phyloP scores from a whole-genome alignment of 2,797 vertebrate genomes.

The Ibycter americanus region DNA sequence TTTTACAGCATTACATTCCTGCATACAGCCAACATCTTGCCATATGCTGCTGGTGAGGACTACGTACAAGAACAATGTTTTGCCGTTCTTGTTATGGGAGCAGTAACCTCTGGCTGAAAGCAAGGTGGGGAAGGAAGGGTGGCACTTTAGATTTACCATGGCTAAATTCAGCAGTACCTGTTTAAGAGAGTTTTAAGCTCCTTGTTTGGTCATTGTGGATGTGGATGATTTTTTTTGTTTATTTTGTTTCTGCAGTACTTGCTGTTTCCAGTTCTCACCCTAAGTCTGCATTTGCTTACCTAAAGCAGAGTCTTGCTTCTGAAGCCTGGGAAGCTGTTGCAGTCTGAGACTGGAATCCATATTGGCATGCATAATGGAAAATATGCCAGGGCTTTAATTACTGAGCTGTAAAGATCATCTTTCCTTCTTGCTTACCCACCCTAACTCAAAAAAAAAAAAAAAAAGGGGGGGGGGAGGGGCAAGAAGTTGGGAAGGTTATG shows the following conservation, averaged over 20 bases:
- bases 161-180: neutral
- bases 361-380: neutral
- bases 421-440: neutral
- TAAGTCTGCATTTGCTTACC: neutral
- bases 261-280: neutral
- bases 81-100: neutral
- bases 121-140: neutral
- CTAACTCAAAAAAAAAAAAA: neutral
- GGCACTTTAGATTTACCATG: neutral
- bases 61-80: neutral
- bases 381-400: neutral
- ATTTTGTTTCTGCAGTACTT: neutral
- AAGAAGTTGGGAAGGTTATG: neutral
- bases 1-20: neutral
- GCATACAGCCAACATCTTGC: neutral
- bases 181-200: neutral
- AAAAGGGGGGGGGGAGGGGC: neutral
- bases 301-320: neutral
- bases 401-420: neutral
- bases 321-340: neutral
- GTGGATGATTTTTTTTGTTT: neutral
- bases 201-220: neutral
- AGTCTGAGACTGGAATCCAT: neutral
- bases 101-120: neutral
- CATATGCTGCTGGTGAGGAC: neutral